Evolutionary conservation across 2,888 invertebrate species (phyloP).

Genomic region (Apotomis turbidana): DNA sequence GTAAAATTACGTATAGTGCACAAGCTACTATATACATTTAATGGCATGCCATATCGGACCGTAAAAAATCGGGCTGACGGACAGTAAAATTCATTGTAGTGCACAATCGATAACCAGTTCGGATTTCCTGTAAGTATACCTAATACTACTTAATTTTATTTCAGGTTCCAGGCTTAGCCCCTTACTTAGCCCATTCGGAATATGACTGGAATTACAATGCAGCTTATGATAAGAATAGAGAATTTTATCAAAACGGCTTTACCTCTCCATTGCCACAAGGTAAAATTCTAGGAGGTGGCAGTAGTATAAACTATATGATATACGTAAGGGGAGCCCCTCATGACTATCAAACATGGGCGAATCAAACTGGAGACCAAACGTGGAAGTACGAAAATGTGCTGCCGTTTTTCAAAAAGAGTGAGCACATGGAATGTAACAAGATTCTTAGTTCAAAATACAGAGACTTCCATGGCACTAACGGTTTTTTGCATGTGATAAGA

Average conservation of each 20-base stretch:
- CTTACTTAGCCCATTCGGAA: background rate
- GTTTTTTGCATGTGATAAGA: conserved; percentile 65
- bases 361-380: conserved; percentile 45
- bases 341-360: conserved; percentile 55
- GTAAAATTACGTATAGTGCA: too few species aligned
- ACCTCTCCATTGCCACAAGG: background rate
- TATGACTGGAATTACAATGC: conserved; percentile 6
- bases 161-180: conserved; percentile 1
- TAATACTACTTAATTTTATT: background rate
- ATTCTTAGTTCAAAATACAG: conserved; percentile 44
- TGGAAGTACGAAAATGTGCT: conserved; percentile 55
- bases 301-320: conserved; percentile 51
- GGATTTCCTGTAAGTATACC: too few species aligned
- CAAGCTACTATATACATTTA: too few species aligned
- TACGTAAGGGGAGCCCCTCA: conserved; percentile 49
- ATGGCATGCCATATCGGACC: too few species aligned
- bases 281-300: conserved; percentile 61
- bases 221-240: background rate
- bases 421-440: conserved; percentile 48
- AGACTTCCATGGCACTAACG: conserved; percentile 62
- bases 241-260: background rate
- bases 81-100: too few species aligned
- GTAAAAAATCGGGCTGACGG: too few species aligned
- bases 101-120: too few species aligned
- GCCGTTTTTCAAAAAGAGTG: conserved; percentile 55